These are phyloP conservation scores for Paramormyrops hopkinsi DNA, from an alignment of 2,797 vertebrate genomes.

Conservation along the genomic window DNA sequence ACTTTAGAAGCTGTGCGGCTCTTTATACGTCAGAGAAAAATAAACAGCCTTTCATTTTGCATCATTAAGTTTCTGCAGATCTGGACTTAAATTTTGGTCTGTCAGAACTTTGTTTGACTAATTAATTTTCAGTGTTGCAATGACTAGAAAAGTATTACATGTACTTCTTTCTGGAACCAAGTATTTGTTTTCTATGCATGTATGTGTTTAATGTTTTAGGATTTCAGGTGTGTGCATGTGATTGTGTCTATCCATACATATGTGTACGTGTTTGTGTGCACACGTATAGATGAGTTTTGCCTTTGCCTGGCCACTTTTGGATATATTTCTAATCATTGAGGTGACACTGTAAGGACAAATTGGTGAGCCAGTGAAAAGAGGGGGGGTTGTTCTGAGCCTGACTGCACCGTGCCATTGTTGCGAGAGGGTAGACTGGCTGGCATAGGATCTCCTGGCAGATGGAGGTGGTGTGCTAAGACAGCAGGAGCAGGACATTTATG, in stretches of 20 bases:
- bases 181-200: not conserved
- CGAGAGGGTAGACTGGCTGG: not conserved
- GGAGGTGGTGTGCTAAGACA: conserved; percentile 4
- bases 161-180: not conserved
- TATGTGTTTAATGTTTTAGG: not conserved
- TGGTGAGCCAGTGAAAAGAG: not conserved
- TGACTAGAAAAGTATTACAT: not conserved
- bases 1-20: not conserved
- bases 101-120: not conserved
- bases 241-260: not conserved
- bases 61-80: not conserved
- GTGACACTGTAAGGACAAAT: not conserved
- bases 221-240: not conserved
- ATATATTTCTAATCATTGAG: not conserved
- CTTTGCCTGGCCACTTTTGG: not conserved
- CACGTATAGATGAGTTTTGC: not conserved
- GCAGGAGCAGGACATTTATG: conserved; percentile 1
- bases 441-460: conserved; percentile 9
- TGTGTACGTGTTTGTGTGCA: not conserved
- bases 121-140: not conserved
- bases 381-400: not conserved
- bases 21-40: not conserved
- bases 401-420: not conserved
- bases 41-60: not conserved
- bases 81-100: not conserved